A percentile compares a stretch with the other conserved stretches of the same genome.
Conservation (phyloP, 1,140 invertebrate species). For the Dermatophagoides farinae region DNA sequence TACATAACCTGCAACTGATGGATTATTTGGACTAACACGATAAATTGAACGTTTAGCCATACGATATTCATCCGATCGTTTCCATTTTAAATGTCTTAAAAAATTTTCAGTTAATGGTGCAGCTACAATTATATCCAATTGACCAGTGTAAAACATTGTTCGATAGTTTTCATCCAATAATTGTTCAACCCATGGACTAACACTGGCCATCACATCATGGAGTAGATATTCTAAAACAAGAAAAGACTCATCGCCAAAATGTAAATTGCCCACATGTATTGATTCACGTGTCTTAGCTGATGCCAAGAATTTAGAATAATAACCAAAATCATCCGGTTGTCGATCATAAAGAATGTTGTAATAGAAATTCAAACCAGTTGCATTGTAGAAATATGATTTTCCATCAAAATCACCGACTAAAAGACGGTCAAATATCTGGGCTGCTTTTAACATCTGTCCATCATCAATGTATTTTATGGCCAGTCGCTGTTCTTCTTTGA, state of each 20-base stretch:
- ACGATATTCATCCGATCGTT: constrained; percentile 39
- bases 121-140: constrained; percentile 64
- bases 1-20: constrained; percentile 51
- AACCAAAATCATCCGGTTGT: constrained; percentile 28
- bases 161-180: constrained; percentile 29
- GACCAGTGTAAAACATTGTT: constrained; percentile 43
- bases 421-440: constrained; percentile 33
- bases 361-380: constrained; percentile 52
- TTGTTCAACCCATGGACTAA: constrained; percentile 47
- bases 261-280: constrained; percentile 58
- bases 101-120: constrained; percentile 54
- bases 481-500: constrained; percentile 37
- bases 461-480: constrained; percentile 35
- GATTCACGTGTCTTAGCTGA: constrained; percentile 36
- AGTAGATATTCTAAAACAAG: constrained; percentile 43
- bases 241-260: constrained; percentile 33
- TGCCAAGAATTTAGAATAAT: constrained; percentile 27
- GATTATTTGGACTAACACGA: constrained; percentile 33
- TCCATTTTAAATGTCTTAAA: constrained; percentile 41
- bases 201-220: constrained; percentile 58
- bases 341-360: constrained; percentile 50
- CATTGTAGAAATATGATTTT: constrained; percentile 47
- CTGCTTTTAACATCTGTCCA: constrained; percentile 40
- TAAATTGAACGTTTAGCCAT: constrained; percentile 41
- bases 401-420: constrained; percentile 43